A percentile compares a stretch with the other conserved stretches of the same genome.
phyloP scores from a whole-genome alignment of 2,113 vertebrate genomes.

The Formicarius rufipectus region DNA sequence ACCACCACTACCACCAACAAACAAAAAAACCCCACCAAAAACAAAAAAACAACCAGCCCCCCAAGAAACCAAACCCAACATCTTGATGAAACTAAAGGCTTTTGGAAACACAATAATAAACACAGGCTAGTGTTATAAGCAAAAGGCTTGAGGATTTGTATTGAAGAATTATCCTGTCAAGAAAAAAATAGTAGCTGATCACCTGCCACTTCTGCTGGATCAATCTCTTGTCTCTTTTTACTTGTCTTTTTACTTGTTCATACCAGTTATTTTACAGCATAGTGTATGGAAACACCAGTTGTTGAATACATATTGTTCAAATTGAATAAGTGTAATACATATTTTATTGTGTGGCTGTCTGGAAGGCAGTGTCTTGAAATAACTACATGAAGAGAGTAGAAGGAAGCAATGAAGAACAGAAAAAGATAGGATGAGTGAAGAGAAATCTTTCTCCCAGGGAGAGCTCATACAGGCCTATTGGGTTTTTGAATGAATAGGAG shows the following conservation, averaged over 20 bases:
- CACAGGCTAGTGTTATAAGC: background rate
- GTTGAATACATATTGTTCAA: background rate
- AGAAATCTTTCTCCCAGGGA: background rate
- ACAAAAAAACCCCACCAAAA: background rate
- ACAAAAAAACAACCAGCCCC: too few species aligned
- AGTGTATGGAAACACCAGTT: background rate
- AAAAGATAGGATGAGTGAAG: background rate
- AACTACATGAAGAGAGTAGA: background rate
- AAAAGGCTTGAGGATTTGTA: background rate
- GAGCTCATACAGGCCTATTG: background rate
- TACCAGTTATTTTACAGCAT: background rate
- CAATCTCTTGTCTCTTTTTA: background rate
- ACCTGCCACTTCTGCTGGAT: background rate
- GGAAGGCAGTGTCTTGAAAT: background rate
- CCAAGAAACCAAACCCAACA: background rate
- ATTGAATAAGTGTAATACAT: background rate
- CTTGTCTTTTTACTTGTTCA: background rate
- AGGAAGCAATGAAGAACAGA: background rate
- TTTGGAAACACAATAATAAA: background rate
- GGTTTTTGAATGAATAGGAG: background rate
- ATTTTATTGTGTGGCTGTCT: background rate
- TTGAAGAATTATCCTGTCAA: background rate
- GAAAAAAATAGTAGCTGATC: background rate
- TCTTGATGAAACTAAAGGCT: background rate
- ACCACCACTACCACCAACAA: too few species aligned